Evolutionary conservation across 2,888 invertebrate species (phyloP), one percentile per base, ranked within the genome.

Genomic region (Nineta flava): DNA sequence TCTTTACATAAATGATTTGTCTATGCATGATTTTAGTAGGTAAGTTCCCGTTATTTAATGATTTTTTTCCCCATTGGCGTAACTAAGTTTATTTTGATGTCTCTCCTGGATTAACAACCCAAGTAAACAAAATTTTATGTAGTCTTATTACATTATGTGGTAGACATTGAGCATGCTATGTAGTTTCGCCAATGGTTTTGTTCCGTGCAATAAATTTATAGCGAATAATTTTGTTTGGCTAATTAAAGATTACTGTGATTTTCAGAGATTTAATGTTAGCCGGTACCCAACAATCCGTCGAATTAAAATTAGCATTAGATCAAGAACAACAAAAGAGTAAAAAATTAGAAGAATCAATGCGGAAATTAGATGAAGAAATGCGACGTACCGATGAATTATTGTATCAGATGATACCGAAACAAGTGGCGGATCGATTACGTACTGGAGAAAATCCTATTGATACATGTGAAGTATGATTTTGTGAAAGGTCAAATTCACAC

Each of bases 1-100:
- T 0, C 76, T 97, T 0, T 97, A 92, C 64, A 94, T 97, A 63
- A 97, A 97, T 63, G 97, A 97, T 69, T 75, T 97, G 48, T 95
- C 95, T n/a, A 92, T 97, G 87, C 96, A 97, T 62, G 97, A 97
- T 64, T 96, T 95, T 56, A 95, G 95, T 75, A 81, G 96, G 87
- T 87, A 66, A 62, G 60, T 55, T 26, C 4, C 7, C 26, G 1
- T 26, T 26, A 7, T 26, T 26, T 6, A 26, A 26, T 6, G 7
- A 26, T 7, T 26, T 26, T 26, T 26, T 51, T 40, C 46, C 2
- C 26, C 26, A 6, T 26, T 19, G 19, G 19, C 19, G 19, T 19
- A 4, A 19, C 19, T 19, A 19, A 5, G 19, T n/a, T 43, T 10
- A n/a, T n/a, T 1, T 6, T 43, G 16, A 43, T 15, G 10, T 6